Evolutionary conservation across 2,888 invertebrate species (phyloP), one percentile per base, ranked within the genome.

Genomic region (Athalia circularis): DNA sequence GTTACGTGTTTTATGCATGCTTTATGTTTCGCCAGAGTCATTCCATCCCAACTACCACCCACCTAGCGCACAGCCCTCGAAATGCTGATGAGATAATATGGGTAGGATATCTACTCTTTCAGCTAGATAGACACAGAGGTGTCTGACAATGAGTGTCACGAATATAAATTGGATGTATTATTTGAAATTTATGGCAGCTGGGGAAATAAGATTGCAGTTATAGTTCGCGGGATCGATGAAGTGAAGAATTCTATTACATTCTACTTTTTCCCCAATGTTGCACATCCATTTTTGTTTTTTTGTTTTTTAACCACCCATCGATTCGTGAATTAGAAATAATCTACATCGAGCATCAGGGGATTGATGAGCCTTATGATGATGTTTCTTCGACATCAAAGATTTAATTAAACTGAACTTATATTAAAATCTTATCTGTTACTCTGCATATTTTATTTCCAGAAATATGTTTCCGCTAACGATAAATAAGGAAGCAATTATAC

Each of bases 1-100:
- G 76, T 77, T 65, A 50, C 52, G 70, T 62, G 68, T 68, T 77
- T 72, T 72, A 72, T 72, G 72, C 72, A 72, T 72, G 72, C 72
- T 72, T 72, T 72, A 72, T 59, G 47, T 72, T 72, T 45, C 72
- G 72, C 72, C 57, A 8, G 43, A 45, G 72, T 72, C 72, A 45
- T 72, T 72, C 52, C 72, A 45, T 57, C 59, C 57, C 57, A 52
- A 47, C 72, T 59, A 4, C n/a, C 45, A 59, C 6, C 43, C 48
- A 65, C 67, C 15, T 13, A 13, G 7, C n/a, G 52, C 29, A 59
- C 72, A 72, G 13, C 72, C 72, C 72, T 72, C 59, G 72, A 72
- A 72, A 72, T 72, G 72, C 72, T 72, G 72, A 72, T 72, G 59
- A 57, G 72, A 72, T 72, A 72, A 72, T 59, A 15, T 59, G 59